These are phyloP conservation scores for Thrips palmi DNA, from an alignment of 1,140 invertebrate genomes.

Conservation along the genomic window DNA sequence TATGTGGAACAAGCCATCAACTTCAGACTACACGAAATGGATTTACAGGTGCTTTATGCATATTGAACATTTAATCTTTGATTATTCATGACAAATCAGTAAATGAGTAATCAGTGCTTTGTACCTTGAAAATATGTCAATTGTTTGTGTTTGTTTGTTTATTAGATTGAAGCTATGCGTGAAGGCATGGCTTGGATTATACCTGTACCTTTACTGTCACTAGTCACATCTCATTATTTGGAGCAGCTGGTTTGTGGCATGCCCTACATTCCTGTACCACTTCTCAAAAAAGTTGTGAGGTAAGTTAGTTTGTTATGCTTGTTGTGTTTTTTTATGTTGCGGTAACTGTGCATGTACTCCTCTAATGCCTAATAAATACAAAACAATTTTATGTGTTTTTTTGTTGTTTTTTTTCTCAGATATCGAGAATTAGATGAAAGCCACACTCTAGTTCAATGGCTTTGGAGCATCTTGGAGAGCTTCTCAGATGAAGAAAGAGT, in stretches of 20 bases:
- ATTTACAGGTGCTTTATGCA: conserved; percentile 29
- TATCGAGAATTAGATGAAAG: conserved; percentile 45
- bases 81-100: conserved; percentile 1
- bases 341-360: too few species aligned
- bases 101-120: conserved; percentile 1
- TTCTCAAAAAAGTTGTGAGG: conserved; percentile 43
- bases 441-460: conserved; percentile 37
- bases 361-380: too few species aligned
- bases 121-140: too few species aligned
- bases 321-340: conserved; percentile 6
- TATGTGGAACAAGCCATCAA: conserved; percentile 40
- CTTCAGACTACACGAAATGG: conserved; percentile 43
- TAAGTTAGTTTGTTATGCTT: conserved; percentile 18
- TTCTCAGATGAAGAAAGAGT: conserved; percentile 45
- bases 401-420: conserved; percentile 22
- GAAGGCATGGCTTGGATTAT: conserved; percentile 48
- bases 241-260: conserved; percentile 48
- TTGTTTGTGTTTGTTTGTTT: conserved; percentile 10
- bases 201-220: conserved; percentile 39
- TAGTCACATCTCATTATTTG: conserved; percentile 37
- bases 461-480: conserved; percentile 42
- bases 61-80: too few species aligned
- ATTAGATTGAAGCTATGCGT: conserved; percentile 34
- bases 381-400: conserved; percentile 3
- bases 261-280: conserved; percentile 37